Base-by-base conservation (phyloP, 1,140 invertebrate species). In the Drosophila arizonae region DNA sequence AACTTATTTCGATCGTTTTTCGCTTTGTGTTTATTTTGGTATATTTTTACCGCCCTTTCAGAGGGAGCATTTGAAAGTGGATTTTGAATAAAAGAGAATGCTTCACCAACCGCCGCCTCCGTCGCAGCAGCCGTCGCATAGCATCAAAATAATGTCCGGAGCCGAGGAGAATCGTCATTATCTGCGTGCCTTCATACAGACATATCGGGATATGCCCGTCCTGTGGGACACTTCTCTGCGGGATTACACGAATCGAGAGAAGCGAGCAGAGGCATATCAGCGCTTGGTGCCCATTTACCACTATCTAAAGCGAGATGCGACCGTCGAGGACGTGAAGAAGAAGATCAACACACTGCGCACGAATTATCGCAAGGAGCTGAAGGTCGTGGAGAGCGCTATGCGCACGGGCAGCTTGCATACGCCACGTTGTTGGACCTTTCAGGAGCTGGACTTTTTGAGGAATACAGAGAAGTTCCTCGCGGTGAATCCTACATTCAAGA, bases 311-410 rank as follows among this genome's bases (percentile, higher is more conserved):
- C 69, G 87, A 1, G 90, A 91, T 52, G 90, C 90, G 36, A 91
- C 81, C 6, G 81, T 91, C 2, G 84, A 90, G 64, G 90, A 91
- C 57, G 90, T 91, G 6, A 91, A 91, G 36, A 91, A 91, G 36
- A 91, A 91, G 64, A 91, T 91, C 6, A 91, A 91, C 21, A 91
- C 90, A 0, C 57, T 91, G 52, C 72, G 90, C 4, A 91, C 90
- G 0, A 91, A 91, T 36, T 91, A 91, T 21, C 81, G 90, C 43
- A 91, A 91, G 73, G 90, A 91, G 33, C 72, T 91, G 3, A 89
- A 89, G 30, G 81, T 90, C 4, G 87, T 91, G 15, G 90, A 91
- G 60, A 88, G 79, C n/a, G 78, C 90, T 0, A 76, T 85, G 55
- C 64, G 84, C 0, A 57, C 81, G 26, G 90, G 90, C 10, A 86